These are phyloP conservation scores for Eilema griseolum DNA, from an alignment of 2,888 invertebrate genomes.

Conservation along the genomic window DNA sequence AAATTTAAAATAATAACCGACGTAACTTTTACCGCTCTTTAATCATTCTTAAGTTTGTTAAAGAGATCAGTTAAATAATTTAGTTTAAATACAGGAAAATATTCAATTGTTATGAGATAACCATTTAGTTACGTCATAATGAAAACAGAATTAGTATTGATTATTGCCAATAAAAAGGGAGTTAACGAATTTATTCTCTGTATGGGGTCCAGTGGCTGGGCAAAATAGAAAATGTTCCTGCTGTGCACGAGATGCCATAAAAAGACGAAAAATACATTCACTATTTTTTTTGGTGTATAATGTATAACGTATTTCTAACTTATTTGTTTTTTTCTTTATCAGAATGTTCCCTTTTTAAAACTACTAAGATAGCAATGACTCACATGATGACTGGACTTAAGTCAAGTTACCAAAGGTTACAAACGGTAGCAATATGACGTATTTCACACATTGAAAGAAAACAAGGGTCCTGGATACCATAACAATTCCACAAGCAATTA, in stretches of 20 bases:
- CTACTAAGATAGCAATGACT: neutral
- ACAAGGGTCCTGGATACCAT: too few relatives aligned
- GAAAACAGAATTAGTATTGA: neutral
- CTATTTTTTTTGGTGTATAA: neutral
- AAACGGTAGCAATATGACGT: neutral
- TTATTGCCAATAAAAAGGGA: neutral
- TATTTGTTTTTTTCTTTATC: neutral
- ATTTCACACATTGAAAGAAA: too few relatives aligned
- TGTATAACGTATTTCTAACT: neutral
- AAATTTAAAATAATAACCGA: too few relatives aligned
- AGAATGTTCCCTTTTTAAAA: neutral
- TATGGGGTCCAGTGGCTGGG: neutral
- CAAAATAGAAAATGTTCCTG: neutral
- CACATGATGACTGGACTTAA: neutral
- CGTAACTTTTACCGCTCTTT: too few relatives aligned
- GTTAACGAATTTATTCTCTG: neutral
- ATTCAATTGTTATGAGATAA: neutral
- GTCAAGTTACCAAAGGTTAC: neutral
- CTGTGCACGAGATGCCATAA: neutral
- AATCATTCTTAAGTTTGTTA: too few relatives aligned
- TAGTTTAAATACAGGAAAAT: too few relatives aligned
- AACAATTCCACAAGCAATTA: too few relatives aligned
- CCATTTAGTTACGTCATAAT: neutral
- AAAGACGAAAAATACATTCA: neutral
- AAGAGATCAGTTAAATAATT: too few relatives aligned